These are phyloP conservation scores for Pyrrhosoma nymphula DNA, from an alignment of 2,888 invertebrate genomes.

Conservation along the genomic window DNA sequence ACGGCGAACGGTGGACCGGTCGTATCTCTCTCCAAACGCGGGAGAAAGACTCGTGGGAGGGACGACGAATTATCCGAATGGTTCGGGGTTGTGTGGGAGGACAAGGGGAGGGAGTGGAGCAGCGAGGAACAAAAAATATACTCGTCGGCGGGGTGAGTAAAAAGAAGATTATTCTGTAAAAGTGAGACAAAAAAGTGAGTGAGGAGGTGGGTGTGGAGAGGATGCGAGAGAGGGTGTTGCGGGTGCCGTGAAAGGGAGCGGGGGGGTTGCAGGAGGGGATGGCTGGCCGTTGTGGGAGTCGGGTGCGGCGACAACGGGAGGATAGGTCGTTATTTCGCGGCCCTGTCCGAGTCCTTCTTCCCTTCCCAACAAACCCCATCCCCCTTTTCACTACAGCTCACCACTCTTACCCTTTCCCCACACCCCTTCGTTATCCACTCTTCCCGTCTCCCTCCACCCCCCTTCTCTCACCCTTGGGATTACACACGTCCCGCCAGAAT, in stretches of 20 bases:
- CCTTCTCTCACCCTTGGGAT: neutral
- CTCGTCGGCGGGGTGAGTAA: neutral
- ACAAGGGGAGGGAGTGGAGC: neutral
- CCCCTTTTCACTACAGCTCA: too few species aligned
- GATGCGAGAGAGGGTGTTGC: neutral
- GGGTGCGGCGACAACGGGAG: neutral
- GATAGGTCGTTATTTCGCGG: neutral
- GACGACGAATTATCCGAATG: too few species aligned
- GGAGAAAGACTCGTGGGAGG: neutral
- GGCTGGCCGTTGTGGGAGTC: neutral
- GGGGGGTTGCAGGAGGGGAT: neutral
- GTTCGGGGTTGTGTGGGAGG: neutral
- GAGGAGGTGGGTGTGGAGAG: neutral
- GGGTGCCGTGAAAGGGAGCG: neutral
- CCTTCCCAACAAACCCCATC: neutral
- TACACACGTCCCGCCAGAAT: conserved; percentile 21
- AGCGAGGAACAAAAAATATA: neutral
- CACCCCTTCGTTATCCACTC: too few species aligned
- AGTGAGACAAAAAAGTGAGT: conserved; percentile 2
- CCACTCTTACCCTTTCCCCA: too few species aligned
- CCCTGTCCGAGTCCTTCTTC: neutral
- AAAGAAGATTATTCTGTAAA: conserved; percentile 3
- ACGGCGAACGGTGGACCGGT: neutral
- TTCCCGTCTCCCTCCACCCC: neutral
- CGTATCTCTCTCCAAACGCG: neutral